Base-by-base conservation (phyloP, 2,113 vertebrate genomes). In the Rostratula benghalensis region DNA sequence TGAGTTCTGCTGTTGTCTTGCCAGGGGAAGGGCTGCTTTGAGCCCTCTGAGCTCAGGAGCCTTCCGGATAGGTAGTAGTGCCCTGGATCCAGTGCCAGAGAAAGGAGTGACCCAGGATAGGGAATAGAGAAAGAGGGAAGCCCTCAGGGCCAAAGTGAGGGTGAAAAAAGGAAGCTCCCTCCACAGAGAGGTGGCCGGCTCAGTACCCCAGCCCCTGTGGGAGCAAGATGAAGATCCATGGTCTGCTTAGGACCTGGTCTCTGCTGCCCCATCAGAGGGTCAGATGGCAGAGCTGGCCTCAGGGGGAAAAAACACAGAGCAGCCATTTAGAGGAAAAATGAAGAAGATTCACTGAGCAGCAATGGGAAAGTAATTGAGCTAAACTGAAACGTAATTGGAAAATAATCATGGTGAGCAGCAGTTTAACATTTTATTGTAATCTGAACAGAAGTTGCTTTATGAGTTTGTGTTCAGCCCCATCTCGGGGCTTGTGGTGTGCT, bases 301-400 rank as follows among this genome's bases (percentile, higher is more conserved):
- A 48, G 91, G 74, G 22, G 48, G 63, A 64, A 70, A 69, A 94
- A 97, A 79, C 78, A 83, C 6, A 6, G 74, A 95, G 82, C 88
- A 95, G 95, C 91, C 91, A 69, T 96, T 98, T 97, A 97, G 96
- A 97, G 78, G 94, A 96, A 96, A 97, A 95, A 93, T 63, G 51
- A 83, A 96, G 92, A 94, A 46, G 96, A 98, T 96, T 98, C 97
- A 88, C 93, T 87, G 94, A 98, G 78, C 91, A 94, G 96, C 97
- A 97, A 91, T 96, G 97, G 95, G 96, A 97, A 98, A 98, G 94
- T 98, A 98, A 98, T 98, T 98, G 98, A 97, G 97, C 97, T 98
- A 98, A 98, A 97, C 97, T 98, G 95, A 98, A 98, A 97, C 35
- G 68, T 98, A 98, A 98, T 97, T 98, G 97, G 93, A 84, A 97